These are phyloP conservation scores for Saguinus midas DNA, from an alignment of 2,113 vertebrate genomes.

Conservation along the genomic window DNA sequence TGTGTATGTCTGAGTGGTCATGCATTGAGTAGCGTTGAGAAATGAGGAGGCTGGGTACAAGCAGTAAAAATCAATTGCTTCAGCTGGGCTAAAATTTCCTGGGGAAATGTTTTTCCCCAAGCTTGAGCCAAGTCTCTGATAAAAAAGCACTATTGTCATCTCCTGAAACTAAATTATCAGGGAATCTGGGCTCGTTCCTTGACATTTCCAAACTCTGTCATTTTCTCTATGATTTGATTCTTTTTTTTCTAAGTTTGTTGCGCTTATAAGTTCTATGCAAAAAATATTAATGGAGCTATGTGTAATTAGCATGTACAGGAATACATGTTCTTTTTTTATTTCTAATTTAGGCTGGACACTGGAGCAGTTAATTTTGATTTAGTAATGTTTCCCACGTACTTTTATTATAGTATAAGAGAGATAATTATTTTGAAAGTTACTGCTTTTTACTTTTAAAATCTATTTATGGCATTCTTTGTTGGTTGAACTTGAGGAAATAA, in stretches of 20 bases:
- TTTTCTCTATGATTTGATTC: conserved; percentile 39
- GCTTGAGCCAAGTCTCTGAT: conserved; percentile 57
- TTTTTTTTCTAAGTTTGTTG: conserved; percentile 34
- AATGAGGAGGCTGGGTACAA: background rate
- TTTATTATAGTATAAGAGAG: conserved; percentile 1
- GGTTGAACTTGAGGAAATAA: conserved; percentile 2
- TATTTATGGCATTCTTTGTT: background rate
- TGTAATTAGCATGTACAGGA: conserved; percentile 2
- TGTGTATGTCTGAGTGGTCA: background rate
- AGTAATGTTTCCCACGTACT: background rate
- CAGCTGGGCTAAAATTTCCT: conserved; percentile 56
- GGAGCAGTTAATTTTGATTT: background rate
- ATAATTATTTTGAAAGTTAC: conserved; percentile 4
- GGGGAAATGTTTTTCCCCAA: conserved; percentile 52
- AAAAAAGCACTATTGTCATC: conserved; percentile 44
- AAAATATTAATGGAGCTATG: background rate
- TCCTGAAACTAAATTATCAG: conserved; percentile 56
- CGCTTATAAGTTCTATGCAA: background rate
- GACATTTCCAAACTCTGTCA: conserved; percentile 11
- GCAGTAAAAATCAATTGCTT: conserved; percentile 38
- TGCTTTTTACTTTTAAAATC: conserved; percentile 15
- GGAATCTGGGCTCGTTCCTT: conserved; percentile 38
- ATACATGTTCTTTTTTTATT: background rate
- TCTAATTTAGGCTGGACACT: background rate
- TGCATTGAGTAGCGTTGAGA: background rate